Base-by-base conservation (phyloP, 2,797 vertebrate genomes). In the Typhlichthys eigenmanni region DNA sequence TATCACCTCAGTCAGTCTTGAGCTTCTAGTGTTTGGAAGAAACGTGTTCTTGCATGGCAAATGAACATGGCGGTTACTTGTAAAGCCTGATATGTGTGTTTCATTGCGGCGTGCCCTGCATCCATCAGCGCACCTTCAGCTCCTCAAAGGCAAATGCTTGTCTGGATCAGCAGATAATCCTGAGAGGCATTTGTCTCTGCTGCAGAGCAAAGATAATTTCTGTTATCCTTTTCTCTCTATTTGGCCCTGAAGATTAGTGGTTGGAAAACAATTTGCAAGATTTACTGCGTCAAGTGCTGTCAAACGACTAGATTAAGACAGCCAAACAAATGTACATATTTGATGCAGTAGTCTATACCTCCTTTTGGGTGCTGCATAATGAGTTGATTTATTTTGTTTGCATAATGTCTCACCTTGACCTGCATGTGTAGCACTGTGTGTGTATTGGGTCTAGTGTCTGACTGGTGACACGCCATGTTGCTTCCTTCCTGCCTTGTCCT, bases 201-300 rank as follows among this genome's bases (percentile, higher is more conserved):
- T 24, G 50, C 54, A 55, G 67, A 78, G 71, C 72, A 78, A 78
- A 81, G 64, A 56, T 72, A 11, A 51, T 32, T 66, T 70, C 16
- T 32, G 54, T 32, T 68, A 50, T 53, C 71, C 53, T 55, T 48
- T 57, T 68, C 47, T 16, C 11, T 62, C 55, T 60, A 52, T 19
- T 56, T 55, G 50, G 16, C 57, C 52, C 24, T 58, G 54, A 38
- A 51, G 19, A 50, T 72, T 7, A 0, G 53, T 63, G 50, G 47
- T 58, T 64, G 57, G 62, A 54, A 47, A 48, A 64, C 59, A 62
- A 71, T 80, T 69, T 67, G 66, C 55, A 59, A 54, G 68, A 43
- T 64, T 75, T 62, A 55, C 64, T 47, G 54, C 58, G 75, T 67
- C 68, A 54, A 62, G 50, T 64, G 55, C 53, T 11, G 16, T 2